These are phyloP conservation scores for Hypolimnas misippus DNA, from an alignment of 2,888 invertebrate species.

Conservation along the genomic window DNA sequence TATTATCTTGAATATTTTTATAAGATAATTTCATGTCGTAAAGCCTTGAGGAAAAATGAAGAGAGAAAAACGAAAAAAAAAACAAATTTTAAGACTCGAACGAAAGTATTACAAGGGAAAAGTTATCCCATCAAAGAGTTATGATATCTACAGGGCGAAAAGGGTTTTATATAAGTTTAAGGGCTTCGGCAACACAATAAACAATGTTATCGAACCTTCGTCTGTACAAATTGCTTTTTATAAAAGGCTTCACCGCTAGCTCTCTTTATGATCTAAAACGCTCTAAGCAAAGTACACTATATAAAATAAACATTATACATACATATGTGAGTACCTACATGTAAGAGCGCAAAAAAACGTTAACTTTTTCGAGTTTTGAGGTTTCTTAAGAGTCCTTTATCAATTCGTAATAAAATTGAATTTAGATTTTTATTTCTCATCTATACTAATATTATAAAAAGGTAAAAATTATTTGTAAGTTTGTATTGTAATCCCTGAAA, in stretches of 20 bases:
- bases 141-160: constrained; percentile 39
- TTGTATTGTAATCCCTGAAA: too few species aligned
- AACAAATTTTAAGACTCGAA: constrained; percentile 40
- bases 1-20: constrained; percentile 13
- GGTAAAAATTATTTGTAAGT: too few species aligned
- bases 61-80: constrained; percentile 26
- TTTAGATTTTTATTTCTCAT: too few species aligned
- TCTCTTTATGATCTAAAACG: background rate
- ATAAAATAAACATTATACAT: background rate
- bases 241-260: background rate
- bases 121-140: constrained; percentile 46
- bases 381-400: too few species aligned
- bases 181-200: constrained; percentile 38
- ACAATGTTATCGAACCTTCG: constrained; percentile 38
- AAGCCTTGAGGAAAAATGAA: constrained; percentile 28
- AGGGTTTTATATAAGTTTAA: constrained; percentile 34
- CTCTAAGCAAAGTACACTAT: background rate
- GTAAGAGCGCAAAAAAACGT: too few species aligned
- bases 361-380: too few species aligned
- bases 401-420: too few species aligned
- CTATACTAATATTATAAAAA: too few species aligned
- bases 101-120: constrained; percentile 40
- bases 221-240: constrained; percentile 27
- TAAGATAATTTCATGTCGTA: constrained; percentile 23
- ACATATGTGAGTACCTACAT: too few species aligned